Conservation (phyloP, 2,888 invertebrate genomes). For the Rhamnusium bicolor region DNA sequence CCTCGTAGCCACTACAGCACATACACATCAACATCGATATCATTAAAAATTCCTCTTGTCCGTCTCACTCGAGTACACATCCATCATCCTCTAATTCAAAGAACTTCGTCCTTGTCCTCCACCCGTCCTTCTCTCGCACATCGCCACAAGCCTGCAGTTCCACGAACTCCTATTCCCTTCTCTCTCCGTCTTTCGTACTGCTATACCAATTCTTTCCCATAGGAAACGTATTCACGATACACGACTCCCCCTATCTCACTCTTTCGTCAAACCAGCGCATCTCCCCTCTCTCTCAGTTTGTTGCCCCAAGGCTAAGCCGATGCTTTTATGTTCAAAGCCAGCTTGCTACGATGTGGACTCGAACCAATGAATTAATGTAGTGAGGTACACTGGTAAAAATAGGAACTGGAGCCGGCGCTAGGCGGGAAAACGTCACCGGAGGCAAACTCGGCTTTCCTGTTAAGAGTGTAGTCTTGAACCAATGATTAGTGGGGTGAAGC, state of each 20-base stretch:
- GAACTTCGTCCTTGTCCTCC: slow-evolving; percentile 14
- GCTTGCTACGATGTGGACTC: slow-evolving; percentile 61
- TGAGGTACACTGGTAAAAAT: slow-evolving; percentile 58
- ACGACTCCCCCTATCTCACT: neutral
- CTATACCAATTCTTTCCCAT: slow-evolving; percentile 12
- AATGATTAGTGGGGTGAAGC: slow-evolving; percentile 62
- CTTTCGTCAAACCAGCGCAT: neutral
- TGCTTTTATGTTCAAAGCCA: slow-evolving; percentile 61
- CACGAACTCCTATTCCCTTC: slow-evolving; percentile 30
- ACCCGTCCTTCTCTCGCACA: neutral
- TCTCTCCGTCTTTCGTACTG: slow-evolving; percentile 14
- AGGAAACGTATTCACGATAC: slow-evolving; percentile 6
- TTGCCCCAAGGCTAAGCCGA: slow-evolving; percentile 58
- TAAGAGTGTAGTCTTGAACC: slow-evolving; percentile 58
- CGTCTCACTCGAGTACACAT: slow-evolving; percentile 25
- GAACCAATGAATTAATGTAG: slow-evolving; percentile 64
- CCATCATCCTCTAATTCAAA: slow-evolving; percentile 33
- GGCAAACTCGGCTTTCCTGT: slow-evolving; percentile 34
- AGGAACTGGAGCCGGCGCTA: neutral
- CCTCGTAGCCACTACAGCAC: slow-evolving; percentile 41
- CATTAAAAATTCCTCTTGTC: slow-evolving; percentile 45
- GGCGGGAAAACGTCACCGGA: neutral
- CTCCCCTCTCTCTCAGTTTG: slow-evolving; percentile 44
- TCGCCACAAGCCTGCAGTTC: neutral
- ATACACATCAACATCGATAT: slow-evolving; percentile 41